These are phyloP conservation scores for Gymnocypris eckloni DNA, from an alignment of 2,797 vertebrate species.

Conservation along the genomic window DNA sequence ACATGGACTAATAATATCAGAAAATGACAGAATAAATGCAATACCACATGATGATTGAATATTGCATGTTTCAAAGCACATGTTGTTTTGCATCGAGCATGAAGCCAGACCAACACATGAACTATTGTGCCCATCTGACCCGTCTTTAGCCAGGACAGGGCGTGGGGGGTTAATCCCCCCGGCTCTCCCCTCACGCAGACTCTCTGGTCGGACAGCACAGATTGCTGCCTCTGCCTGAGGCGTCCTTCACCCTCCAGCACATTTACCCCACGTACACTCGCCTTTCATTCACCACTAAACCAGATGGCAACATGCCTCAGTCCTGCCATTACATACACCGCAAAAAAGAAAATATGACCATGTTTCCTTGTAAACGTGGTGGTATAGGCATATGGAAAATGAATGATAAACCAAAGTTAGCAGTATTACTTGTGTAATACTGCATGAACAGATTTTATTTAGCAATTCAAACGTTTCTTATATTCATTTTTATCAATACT, in stretches of 20 bases:
- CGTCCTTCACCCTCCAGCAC: conserved; percentile 72
- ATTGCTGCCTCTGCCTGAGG: conserved; percentile 77
- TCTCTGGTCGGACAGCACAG: conserved; percentile 77
- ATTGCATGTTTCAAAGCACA: neutral
- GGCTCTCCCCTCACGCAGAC: conserved; percentile 34
- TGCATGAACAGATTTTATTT: neutral
- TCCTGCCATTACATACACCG: conserved; percentile 69
- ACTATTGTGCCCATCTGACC: conserved; percentile 42
- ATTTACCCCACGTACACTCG: conserved; percentile 75
- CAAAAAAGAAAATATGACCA: neutral
- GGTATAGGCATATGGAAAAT: neutral
- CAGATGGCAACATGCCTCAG: conserved; percentile 83
- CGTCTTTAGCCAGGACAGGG: conserved; percentile 25
- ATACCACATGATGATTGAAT: neutral
- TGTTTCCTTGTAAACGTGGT: neutral
- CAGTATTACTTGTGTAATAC: neutral
- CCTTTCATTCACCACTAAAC: conserved; percentile 83
- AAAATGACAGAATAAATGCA: neutral
- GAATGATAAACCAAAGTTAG: neutral
- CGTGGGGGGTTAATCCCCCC: neutral
- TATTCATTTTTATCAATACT: neutral
- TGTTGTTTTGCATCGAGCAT: conserved; percentile 29
- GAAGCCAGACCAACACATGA: conserved; percentile 6
- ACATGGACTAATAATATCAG: neutral
- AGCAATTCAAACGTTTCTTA: neutral